Base-by-base conservation (phyloP, 2,113 vertebrate genomes). In the Mustela nigripes region DNA sequence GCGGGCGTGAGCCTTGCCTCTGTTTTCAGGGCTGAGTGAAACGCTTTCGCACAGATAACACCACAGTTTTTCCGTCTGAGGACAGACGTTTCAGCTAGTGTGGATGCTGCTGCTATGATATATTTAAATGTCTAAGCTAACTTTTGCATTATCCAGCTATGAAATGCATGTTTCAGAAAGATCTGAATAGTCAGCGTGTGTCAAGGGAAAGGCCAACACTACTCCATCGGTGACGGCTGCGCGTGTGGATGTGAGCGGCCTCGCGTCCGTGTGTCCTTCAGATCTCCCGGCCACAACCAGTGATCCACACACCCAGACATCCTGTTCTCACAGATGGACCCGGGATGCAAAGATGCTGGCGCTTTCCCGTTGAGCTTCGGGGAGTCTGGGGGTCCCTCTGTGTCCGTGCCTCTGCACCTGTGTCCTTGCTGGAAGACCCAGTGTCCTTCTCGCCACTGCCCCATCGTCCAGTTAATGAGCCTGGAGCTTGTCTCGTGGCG, bases 181-280 rank as follows among this genome's bases (percentile, higher is more conserved):
- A 53, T 11, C 33, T 22, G 36, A 69, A 2, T 33, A 69, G 7
- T 36, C 63, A 69, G 45, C 48, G 10, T 2, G 28, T 22, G 22
- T 39, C 22, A 6, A 33, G 31, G 48, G 21, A 69, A 36, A 69
- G 33, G 21, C 45, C 22, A 18, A 8, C 11, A 12, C 45, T 33
- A 10, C 18, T 50, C 42, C 31, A 36, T 50, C 22, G 9, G 2
- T n/a, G 33, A n/a, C 48, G 19, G 50, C n/a, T 10, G 14, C n/a
- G 18, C 1, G 0, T 33, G 2, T 63, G n/a, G 31, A 67, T 0
- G 45, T 18, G 67, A 69, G 26, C 7, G n/a, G 7, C n/a, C 24
- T 26, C 22, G 7, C 33, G 28, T 53, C 33, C 11, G 12, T 21
- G 39, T 76, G 39, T 74, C 36, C 33, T 42, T 60, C 36, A 45